phyloP scores from a whole-genome alignment of 2,797 vertebrate species.

The Chaenodraco wilsoni region DNA sequence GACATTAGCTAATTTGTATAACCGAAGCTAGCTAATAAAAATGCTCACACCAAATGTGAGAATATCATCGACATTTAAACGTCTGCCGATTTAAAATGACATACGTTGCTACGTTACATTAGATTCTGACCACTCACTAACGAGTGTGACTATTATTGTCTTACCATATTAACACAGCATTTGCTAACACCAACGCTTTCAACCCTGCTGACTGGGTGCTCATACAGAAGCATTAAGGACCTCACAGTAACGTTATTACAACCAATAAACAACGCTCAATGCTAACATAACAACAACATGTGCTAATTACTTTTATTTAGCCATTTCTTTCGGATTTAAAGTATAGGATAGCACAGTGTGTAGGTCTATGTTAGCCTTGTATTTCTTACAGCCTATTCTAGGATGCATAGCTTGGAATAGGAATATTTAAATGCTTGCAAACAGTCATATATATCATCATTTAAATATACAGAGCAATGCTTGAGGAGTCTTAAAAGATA shows the following conservation, averaged over 20 bases:
- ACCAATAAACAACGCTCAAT: not conserved
- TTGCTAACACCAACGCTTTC: not conserved
- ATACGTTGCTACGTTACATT: accelerated
- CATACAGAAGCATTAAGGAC: too few relatives aligned
- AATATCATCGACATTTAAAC: too few relatives aligned
- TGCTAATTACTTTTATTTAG: too few relatives aligned
- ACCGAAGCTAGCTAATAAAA: not conserved
- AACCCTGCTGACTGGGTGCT: not conserved
- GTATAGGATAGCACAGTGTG: accelerated
- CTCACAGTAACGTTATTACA: too few relatives aligned
- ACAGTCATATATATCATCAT: too few relatives aligned
- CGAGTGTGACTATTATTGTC: too few relatives aligned
- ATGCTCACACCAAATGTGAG: not conserved
- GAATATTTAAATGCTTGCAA: not conserved
- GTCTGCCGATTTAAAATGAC: not conserved
- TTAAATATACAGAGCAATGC: not conserved
- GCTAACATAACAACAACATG: accelerated
- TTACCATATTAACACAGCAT: too few relatives aligned
- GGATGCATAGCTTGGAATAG: not conserved
- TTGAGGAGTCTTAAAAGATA: accelerated
- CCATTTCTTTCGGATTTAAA: not conserved
- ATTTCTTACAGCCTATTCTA: not conserved
- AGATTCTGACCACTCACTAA: too few relatives aligned
- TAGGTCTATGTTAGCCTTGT: not conserved
- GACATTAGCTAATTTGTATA: not conserved